Conservation (phyloP, 2,888 invertebrate genomes). For the Nasonovia ribisnigri region DNA sequence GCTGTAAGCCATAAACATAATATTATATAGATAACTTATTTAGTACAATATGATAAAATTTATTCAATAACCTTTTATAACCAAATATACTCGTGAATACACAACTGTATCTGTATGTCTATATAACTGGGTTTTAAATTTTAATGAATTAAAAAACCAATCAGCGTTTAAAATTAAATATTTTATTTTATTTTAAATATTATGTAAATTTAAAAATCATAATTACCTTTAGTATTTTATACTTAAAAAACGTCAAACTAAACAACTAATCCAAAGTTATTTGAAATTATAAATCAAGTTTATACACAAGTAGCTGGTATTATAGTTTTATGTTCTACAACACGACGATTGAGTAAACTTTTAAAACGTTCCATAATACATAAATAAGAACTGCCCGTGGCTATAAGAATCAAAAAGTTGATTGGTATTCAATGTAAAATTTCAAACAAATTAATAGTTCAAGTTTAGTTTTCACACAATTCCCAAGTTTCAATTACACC, state of each 20-base stretch:
- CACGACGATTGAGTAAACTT: neutral
- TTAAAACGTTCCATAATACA: neutral
- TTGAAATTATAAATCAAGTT: neutral
- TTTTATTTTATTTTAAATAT: neutral
- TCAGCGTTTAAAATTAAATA: neutral
- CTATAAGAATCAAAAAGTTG: neutral
- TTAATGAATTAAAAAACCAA: neutral
- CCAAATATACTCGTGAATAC: too few relatives aligned
- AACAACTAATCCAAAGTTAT: neutral
- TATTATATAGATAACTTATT: too few relatives aligned
- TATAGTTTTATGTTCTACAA: neutral
- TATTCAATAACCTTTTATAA: too few relatives aligned
- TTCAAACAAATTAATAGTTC: neutral
- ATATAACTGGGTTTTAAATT: too few relatives aligned
- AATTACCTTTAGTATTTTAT: neutral
- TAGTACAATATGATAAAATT: too few relatives aligned
- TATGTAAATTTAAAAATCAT: neutral
- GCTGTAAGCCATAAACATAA: too few relatives aligned
- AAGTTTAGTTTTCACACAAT: neutral
- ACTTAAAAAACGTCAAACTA: neutral
- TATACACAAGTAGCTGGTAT: neutral
- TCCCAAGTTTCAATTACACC: neutral
- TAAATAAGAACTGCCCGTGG: neutral
- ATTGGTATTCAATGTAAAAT: constrained; percentile 25
- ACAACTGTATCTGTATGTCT: too few relatives aligned